phyloP scores from a whole-genome alignment of 2,113 vertebrate genomes.

The Tragelaphus scriptus region DNA sequence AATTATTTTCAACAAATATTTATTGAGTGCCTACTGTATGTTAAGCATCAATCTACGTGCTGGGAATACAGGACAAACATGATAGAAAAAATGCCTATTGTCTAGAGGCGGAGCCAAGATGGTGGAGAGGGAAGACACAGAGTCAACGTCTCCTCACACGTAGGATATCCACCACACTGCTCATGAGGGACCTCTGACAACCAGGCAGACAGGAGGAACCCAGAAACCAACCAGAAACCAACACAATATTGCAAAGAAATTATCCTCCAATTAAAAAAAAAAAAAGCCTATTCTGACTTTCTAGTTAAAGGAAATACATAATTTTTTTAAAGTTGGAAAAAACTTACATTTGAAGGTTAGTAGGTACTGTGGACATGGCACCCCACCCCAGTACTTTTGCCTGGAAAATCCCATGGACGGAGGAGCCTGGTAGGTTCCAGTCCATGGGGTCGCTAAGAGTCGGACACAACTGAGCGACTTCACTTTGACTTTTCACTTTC shows the following conservation, averaged over 20 bases:
- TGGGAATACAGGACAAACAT: neutral
- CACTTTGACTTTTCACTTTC: too few relatives aligned
- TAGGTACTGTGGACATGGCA: neutral
- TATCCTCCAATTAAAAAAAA: neutral
- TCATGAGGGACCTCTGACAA: neutral
- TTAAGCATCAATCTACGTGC: neutral
- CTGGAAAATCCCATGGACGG: too few relatives aligned
- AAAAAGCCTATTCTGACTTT: neutral
- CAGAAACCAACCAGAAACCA: neutral
- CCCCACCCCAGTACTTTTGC: too few relatives aligned
- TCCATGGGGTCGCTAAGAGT: too few relatives aligned
- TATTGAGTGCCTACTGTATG: neutral
- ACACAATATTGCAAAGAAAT: neutral
- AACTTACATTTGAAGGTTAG: neutral
- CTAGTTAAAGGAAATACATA: neutral
- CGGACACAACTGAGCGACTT: too few relatives aligned
- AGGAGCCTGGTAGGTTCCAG: too few relatives aligned
- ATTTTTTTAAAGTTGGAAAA: neutral
- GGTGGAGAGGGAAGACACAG: neutral
- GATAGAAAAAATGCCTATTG: neutral
- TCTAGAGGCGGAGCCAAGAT: neutral
- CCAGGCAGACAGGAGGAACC: neutral
- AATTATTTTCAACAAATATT: neutral
- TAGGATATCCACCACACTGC: neutral
- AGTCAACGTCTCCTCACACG: neutral